Evolutionary conservation across 2,888 invertebrate species (phyloP).

Genomic region (Eulithis prunata): DNA sequence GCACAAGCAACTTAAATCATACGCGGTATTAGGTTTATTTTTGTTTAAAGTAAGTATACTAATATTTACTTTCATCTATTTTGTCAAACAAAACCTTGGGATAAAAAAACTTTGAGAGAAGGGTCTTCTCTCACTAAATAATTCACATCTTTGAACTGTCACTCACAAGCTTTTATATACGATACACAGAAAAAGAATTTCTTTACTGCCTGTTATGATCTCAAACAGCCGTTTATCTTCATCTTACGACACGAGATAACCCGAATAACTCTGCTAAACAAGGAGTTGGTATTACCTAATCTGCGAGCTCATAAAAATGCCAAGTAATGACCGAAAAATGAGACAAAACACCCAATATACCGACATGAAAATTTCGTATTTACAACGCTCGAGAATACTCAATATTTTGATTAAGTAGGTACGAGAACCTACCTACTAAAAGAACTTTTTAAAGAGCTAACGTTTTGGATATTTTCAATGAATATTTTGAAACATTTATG

Average conservation of each 20-base stretch:
- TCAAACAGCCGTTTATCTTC: slow-evolving; percentile 44
- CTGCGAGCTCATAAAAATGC: slow-evolving; percentile 28
- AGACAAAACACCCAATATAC: not conserved
- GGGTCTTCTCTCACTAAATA: not conserved
- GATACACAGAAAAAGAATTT: slow-evolving; percentile 26
- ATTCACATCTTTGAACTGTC: slow-evolving; percentile 20
- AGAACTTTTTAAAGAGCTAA: too few relatives aligned
- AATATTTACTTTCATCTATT: too few relatives aligned
- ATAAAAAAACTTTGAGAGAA: not conserved
- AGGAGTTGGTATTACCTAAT: slow-evolving; percentile 33
- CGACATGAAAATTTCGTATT: too few relatives aligned
- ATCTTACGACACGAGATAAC: slow-evolving; percentile 60
- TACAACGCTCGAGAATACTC: too few relatives aligned
- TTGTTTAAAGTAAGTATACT: too few relatives aligned
- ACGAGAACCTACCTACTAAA: too few relatives aligned
- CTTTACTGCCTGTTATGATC: slow-evolving; percentile 40
- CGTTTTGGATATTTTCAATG: too few relatives aligned
- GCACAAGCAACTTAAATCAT: too few relatives aligned
- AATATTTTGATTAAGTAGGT: too few relatives aligned
- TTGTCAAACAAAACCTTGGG: too few relatives aligned
- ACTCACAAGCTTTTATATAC: slow-evolving; percentile 12
- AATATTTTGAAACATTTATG: too few relatives aligned
- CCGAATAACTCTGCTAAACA: slow-evolving; percentile 57
- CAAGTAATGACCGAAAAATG: slow-evolving; percentile 6
- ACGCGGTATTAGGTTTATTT: too few relatives aligned